Conservation (phyloP, 2,888 invertebrate species). For the Octonoba sinensis region DNA sequence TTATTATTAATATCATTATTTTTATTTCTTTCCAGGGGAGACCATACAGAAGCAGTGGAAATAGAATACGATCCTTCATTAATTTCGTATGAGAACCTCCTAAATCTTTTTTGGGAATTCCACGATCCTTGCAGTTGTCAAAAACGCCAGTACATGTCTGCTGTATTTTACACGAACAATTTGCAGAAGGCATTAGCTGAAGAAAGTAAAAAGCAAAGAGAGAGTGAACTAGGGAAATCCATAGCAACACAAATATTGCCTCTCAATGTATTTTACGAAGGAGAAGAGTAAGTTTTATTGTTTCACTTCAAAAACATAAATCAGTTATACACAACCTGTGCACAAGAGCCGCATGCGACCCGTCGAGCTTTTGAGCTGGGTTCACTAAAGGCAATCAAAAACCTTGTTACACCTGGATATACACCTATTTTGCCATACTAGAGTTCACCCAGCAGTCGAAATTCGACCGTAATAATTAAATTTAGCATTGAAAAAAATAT, state of each 20-base stretch:
- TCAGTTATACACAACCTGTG: too few species aligned
- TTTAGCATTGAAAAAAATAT: too few species aligned
- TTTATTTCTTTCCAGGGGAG: slow-evolving; percentile 78
- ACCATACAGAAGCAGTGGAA: slow-evolving; percentile 96
- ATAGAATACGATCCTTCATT: slow-evolving; percentile 88
- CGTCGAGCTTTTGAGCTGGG: too few species aligned
- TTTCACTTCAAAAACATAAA: too few species aligned
- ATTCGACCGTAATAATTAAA: too few species aligned
- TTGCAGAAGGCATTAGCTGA: slow-evolving; percentile 85
- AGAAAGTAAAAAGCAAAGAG: slow-evolving; percentile 74
- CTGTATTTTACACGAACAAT: slow-evolving; percentile 89
- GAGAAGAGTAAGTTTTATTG: slow-evolving; percentile 85
- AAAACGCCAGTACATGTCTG: slow-evolving; percentile 88
- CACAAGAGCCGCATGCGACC: too few species aligned
- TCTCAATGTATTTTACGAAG: slow-evolving; percentile 85
- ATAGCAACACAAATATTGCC: slow-evolving; percentile 84
- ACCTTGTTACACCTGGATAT: too few species aligned
- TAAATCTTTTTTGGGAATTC: slow-evolving; percentile 91
- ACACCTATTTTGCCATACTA: too few species aligned
- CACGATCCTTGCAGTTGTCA: slow-evolving; percentile 87
- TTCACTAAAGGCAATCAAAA: too few species aligned
- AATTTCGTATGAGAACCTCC: slow-evolving; percentile 79
- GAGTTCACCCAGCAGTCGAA: too few species aligned
- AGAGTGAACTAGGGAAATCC: slow-evolving; percentile 73
- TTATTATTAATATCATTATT: too few species aligned